Base-by-base conservation (phyloP, 2,797 vertebrate species). In the Pachyuromys duprasi region DNA sequence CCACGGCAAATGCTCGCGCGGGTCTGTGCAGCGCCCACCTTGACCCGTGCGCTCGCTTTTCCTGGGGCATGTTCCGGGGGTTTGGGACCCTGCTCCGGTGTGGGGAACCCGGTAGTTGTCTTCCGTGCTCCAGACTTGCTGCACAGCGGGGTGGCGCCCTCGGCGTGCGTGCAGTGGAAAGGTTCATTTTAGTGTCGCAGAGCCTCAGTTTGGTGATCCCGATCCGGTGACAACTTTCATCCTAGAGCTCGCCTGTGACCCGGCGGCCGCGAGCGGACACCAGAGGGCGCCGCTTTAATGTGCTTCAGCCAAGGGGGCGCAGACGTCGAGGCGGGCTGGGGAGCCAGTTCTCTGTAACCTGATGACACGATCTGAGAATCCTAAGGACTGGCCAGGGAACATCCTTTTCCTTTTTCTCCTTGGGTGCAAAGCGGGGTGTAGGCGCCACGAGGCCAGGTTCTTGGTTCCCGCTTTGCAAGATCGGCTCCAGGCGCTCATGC, bases 251-350 rank as follows among this genome's bases (percentile, higher is more conserved):
- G 26, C 17, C 53, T 86, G 31, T 91, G 91, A 97, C 98, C 98
- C 97, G 2, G 89, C 94, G 97, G 97, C 98, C 93, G 97, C 89
- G 96, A 98, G 82, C 60, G 70, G 98, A 98, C 99, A 98, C 98
- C 98, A 99, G 98, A 98, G 99, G 98, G 99, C 98, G 98, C 97
- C 97, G 97, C 98, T 96, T 97, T 98, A 98, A 98, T 98, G 98
- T 97, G 95, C 98, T 98, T 98, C 96, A 67, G 91, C 92, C 95
- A 57, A 13, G 79, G n/a, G 53, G 18, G 78, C 31, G 0, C 60
- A 3, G 31, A 78, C 55, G 3, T n/a, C 55, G 5, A 76, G 87
- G 87, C 20, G 2, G 14, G 2, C n/a, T 5, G 28, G 45, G 18
- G 57, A 9, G 39, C 55, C 3, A 18, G 42, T 84, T 76, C n/a